A percentile compares a stretch with the other conserved stretches of the same genome.
phyloP scores from a whole-genome alignment of 2,113 vertebrate genomes.

The Zosterops lateralis region DNA sequence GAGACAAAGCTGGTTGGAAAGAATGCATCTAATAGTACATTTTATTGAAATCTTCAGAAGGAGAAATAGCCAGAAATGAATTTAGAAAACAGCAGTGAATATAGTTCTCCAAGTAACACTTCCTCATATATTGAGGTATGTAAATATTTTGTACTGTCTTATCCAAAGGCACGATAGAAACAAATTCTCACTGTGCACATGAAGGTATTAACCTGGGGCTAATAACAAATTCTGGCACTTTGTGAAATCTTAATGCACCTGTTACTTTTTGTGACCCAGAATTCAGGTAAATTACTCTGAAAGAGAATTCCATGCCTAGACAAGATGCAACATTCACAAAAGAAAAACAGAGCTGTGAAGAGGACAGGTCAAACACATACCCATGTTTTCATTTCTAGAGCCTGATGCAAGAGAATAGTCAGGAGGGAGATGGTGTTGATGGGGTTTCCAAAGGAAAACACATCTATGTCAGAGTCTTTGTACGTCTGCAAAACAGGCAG shows the following conservation, averaged over 20 bases:
- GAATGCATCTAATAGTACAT: background rate
- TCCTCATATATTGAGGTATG: background rate
- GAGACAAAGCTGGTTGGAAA: background rate
- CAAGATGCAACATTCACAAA: background rate
- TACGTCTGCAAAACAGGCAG: conserved; percentile 76
- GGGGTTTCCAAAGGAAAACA: conserved; percentile 88
- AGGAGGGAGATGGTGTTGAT: conserved; percentile 87
- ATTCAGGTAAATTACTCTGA: background rate
- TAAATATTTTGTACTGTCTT: background rate
- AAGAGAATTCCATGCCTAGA: background rate
- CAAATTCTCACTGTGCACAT: background rate
- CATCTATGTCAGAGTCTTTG: conserved; percentile 80
- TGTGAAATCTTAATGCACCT: background rate
- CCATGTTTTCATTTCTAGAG: conserved; percentile 93
- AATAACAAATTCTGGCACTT: background rate
- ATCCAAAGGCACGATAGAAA: background rate
- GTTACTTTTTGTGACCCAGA: background rate
- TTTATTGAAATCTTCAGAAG: background rate
- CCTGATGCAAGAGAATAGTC: conserved; percentile 90
- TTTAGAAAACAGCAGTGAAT: background rate
- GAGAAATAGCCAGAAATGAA: background rate
- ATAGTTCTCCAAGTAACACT: background rate
- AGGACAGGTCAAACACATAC: conserved; percentile 70
- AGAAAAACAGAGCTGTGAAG: background rate
- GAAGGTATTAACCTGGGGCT: background rate